Evolutionary conservation across 1,140 invertebrate genomes (phyloP), one percentile per base, ranked within the genome.

Genomic region (Delia radicum): DNA sequence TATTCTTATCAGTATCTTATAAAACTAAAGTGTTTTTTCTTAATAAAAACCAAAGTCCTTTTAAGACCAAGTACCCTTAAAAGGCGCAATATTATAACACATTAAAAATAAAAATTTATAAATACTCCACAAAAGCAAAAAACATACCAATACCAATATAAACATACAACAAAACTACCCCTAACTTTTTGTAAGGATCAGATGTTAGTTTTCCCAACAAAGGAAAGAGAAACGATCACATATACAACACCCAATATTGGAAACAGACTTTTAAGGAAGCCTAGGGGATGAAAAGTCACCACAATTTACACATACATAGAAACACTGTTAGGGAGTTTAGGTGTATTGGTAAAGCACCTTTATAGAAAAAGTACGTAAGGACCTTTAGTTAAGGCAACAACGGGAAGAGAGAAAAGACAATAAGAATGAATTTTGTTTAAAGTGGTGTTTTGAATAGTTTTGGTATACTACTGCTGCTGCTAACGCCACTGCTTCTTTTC

Each of bases 121-220:
- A 48, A 46, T 73, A 27, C 26, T 15, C 21, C 24, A 48, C 21
- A 73, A 48, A 48, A 46, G 1, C 18, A 31, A 21, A 29, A 28
- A 42, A 7, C 15, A 31, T 18, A 28, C 13, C 6, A 12, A 6
- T 31, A 29, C 26, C 27, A 31, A 28, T 69, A 69, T 12, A 10
- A 74, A 46, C 12, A n/a, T n/a, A n/a, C n/a, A 42, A 13, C 29
- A 31, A 65, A 75, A 67, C 62, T 62, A 75, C 62, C 74, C 74
- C 29, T 75, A 67, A 62, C 3, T 10, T 3, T 7, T 21, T 7
- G n/a, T 15, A 55, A 31, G 21, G 82, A 85, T 85, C 83, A 85
- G 83, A 85, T 85, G 83, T 85, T 85, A 85, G 83, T 82, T 85
- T 85, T 85, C 83, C 83, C 83, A 82, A 69, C 18, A 42, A 76